phyloP scores from a whole-genome alignment of 2,888 invertebrate genomes.

The Crossocerus cetratus region DNA sequence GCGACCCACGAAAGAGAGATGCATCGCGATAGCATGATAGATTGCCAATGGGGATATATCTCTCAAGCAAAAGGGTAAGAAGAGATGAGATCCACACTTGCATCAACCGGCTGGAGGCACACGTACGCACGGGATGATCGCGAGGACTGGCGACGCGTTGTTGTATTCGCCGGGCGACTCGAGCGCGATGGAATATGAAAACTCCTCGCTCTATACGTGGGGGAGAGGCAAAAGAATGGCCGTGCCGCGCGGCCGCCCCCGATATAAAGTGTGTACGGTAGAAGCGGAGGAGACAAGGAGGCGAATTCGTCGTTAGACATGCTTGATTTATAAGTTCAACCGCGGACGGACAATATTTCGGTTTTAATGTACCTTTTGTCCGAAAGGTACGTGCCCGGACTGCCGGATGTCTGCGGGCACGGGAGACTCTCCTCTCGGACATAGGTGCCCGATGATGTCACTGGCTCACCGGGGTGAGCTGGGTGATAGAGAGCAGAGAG shows the following conservation, averaged over 20 bases:
- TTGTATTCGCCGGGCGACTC: neutral
- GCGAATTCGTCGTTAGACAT: constrained; percentile 52
- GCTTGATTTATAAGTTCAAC: constrained; percentile 71
- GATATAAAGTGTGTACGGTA: constrained; percentile 16
- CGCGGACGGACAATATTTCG: constrained; percentile 67
- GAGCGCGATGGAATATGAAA: constrained; percentile 1
- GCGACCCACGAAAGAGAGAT: constrained; percentile 17
- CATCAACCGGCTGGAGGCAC: too few relatives aligned
- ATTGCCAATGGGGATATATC: constrained; percentile 34
- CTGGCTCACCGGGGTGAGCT: constrained; percentile 44
- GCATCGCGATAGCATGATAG: constrained; percentile 33
- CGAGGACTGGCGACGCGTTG: neutral
- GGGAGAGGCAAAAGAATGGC: neutral
- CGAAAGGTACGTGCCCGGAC: constrained; percentile 64
- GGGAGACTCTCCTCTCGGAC: constrained; percentile 43
- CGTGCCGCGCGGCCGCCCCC: neutral
- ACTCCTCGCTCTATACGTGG: neutral
- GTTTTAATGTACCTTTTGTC: constrained; percentile 65
- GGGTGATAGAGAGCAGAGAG: constrained; percentile 27
- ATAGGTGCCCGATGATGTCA: constrained; percentile 72
- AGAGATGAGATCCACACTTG: neutral
- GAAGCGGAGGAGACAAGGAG: constrained; percentile 37
- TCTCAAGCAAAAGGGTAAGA: constrained; percentile 8
- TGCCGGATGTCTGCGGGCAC: constrained; percentile 58
- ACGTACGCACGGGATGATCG: too few relatives aligned